Base-by-base conservation (phyloP, 2,888 invertebrate species). In the Tholera decimalis region DNA sequence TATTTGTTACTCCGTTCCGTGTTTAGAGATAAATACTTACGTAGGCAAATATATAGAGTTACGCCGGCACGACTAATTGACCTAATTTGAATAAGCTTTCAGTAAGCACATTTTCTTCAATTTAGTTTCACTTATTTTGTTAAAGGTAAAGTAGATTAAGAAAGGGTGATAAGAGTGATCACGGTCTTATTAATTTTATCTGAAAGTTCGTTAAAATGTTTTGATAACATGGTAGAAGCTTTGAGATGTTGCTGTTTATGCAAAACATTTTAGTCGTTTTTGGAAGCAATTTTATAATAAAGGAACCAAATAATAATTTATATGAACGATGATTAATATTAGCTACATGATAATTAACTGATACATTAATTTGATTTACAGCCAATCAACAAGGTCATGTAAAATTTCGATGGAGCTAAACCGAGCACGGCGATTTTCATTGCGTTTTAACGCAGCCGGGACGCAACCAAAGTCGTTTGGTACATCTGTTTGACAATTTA, bases 401-500 rank as follows among this genome's bases (percentile, higher is more conserved):
- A 80, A 82, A 84, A 84, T 83, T 78, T 80, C 78, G 78, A 81
- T 79, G 77, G 79, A 76, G 79, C 83, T 84, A 78, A 83, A 83
- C 82, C 78, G 68, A 71, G 82, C 72, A 80, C 83, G 83, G 85
- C 84, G 88, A 91, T 89, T 90, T 92, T 89, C 89, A 92, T 90
- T 89, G 89, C 89, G 86, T 90, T 93, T 93, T 91, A 91, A 92
- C 92, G 87, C 87, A 85, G 83, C 83, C 85, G 85, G 85, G 86
- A 87, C 87, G 86, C 86, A 84, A 89, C 88, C 86, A 88, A 82
- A 91, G 93, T 89, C 94, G 92, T 94, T 94, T 85, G 85, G 82
- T 89, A 90, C 94, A 94, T 92, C 94, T 94, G 95, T 92, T 93
- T 93, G 94, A 93, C 93, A 94, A 94, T 94, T 94, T 94, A 94